These are phyloP conservation scores for Gymnoscopelus braueri DNA, from an alignment of 2,797 vertebrate genomes.

Conservation along the genomic window DNA sequence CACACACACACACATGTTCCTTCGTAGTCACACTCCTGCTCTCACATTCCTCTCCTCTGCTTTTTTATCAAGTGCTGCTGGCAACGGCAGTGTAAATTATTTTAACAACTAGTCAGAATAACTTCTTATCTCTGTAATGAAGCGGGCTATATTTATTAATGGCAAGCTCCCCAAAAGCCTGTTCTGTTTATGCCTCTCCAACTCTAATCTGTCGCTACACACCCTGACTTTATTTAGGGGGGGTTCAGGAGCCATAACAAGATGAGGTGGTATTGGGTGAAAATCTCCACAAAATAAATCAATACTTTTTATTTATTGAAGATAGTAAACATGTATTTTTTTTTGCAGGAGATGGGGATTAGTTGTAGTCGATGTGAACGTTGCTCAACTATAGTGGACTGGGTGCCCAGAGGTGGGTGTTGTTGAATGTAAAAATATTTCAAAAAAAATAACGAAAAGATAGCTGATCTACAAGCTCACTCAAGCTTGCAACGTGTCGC, in stretches of 20 bases:
- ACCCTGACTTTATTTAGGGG: slow-evolving; percentile 41
- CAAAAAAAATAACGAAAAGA: no score
- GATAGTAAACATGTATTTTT: no score
- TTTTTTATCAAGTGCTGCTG: slow-evolving; percentile 72
- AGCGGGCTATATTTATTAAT: slow-evolving; percentile 70
- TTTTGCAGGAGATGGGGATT: no score
- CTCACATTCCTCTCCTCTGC: slow-evolving; percentile 22
- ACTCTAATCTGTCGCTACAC: slow-evolving; percentile 62
- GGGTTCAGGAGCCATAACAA: slow-evolving; percentile 50
- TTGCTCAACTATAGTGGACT: no score
- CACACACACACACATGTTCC: not conserved
- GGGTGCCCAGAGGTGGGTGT: no score
- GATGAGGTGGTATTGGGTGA: slow-evolving; percentile 24
- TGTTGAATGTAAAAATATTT: no score
- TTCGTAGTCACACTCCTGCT: slow-evolving; percentile 45
- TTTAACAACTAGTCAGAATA: slow-evolving; percentile 82
- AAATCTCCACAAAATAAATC: slow-evolving; percentile 17
- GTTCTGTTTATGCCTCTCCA: slow-evolving; percentile 55
- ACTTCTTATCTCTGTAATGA: slow-evolving; percentile 74
- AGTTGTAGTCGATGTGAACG: no score
- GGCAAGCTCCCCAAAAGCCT: slow-evolving; percentile 58
- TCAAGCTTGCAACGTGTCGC: no score
- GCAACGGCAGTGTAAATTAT: slow-evolving; percentile 77
- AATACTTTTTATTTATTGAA: no score
- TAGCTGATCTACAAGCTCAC: no score